These are phyloP conservation scores for Intellagama lesueurii DNA, from an alignment of 2,797 vertebrate genomes.

Conservation along the genomic window DNA sequence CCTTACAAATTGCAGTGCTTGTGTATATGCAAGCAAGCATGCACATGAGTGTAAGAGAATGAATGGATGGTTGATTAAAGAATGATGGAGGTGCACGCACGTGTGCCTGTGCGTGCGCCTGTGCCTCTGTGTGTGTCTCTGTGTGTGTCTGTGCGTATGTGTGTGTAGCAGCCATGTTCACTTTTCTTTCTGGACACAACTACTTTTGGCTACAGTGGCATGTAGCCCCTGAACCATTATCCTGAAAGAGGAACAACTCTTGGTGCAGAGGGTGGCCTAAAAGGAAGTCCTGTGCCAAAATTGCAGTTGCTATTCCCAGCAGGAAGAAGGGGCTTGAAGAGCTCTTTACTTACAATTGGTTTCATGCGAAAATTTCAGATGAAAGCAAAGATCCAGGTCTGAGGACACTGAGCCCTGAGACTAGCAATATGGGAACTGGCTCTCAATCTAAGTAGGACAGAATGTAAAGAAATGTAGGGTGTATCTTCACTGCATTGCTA, in stretches of 20 bases:
- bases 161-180: background rate
- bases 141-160: fast-evolving
- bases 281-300: background rate
- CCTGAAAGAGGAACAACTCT: no score
- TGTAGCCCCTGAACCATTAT: background rate
- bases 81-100: background rate
- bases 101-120: no score
- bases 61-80: background rate
- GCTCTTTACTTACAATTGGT: background rate
- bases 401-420: no score
- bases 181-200: background rate
- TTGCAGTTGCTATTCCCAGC: background rate
- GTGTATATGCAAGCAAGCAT: background rate
- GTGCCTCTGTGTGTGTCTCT: background rate
- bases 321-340: background rate
- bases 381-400: background rate
- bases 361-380: background rate
- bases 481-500: no score
- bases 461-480: background rate
- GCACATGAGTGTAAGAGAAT: background rate
- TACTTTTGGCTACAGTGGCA: background rate
- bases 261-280: background rate
- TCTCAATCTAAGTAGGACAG: background rate
- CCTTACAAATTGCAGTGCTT: background rate
- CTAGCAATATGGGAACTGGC: no score